These are phyloP conservation scores for Hermatobates lingyangjiaoensis DNA, from an alignment of 1,140 invertebrate genomes.

Conservation along the genomic window DNA sequence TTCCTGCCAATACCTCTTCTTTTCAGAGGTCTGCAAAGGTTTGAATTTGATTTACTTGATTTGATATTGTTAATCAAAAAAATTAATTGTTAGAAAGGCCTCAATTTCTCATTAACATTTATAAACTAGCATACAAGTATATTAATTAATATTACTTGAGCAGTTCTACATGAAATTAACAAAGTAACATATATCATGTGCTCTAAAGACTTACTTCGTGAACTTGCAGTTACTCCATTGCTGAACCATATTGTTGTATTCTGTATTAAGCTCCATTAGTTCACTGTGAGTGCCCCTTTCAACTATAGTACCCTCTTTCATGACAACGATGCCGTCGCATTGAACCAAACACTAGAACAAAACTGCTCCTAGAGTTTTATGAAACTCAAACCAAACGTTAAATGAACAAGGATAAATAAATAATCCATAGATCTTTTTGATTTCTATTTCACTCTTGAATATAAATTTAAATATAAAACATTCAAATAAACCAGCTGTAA, in stretches of 20 bases:
- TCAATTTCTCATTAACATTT: too few species aligned
- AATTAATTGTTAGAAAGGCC: too few species aligned
- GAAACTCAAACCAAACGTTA: neutral
- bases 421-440: neutral
- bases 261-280: conserved; percentile 35
- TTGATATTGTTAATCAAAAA: too few species aligned
- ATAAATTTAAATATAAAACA: neutral
- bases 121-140: too few species aligned
- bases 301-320: conserved; percentile 41
- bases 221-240: conserved; percentile 1
- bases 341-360: conserved; percentile 32
- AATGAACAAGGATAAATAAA: neutral
- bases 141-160: too few species aligned
- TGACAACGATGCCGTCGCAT: conserved; percentile 34
- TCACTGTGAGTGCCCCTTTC: conserved; percentile 45
- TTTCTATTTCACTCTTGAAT: neutral
- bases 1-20: too few species aligned
- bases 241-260: conserved; percentile 31
- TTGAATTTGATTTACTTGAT: too few species aligned
- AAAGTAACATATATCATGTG: too few species aligned
- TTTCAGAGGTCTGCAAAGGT: too few species aligned
- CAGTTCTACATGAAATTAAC: too few species aligned
- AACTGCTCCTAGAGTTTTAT: conserved; percentile 1
- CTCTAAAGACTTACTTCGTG: too few species aligned
- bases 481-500: too few species aligned